These are phyloP conservation scores for Heliothis subflexa DNA, from an alignment of 1,140 invertebrate species.

Conservation along the genomic window DNA sequence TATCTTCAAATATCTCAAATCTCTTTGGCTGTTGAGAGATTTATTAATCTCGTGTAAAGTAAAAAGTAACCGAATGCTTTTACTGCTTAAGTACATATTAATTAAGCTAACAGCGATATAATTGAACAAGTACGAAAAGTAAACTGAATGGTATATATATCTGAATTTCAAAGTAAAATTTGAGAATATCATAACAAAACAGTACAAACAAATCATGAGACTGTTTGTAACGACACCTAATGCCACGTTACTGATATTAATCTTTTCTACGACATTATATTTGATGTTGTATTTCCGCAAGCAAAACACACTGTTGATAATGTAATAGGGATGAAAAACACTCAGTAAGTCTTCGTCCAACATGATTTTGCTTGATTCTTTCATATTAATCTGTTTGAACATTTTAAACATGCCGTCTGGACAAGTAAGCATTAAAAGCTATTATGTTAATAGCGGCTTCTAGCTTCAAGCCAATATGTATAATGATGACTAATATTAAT, in stretches of 20 bases:
- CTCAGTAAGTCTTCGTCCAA: not conserved
- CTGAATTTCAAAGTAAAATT: not conserved
- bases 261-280: not conserved
- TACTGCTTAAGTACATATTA: not conserved
- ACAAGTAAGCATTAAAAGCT: not conserved
- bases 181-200: not conserved
- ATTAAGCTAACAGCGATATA: not conserved
- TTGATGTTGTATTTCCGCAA: slow-evolving; percentile 13
- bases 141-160: not conserved
- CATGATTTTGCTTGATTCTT: not conserved
- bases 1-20: not conserved
- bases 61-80: not conserved
- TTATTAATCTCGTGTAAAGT: not conserved
- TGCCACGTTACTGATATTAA: not conserved
- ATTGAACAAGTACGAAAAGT: not conserved
- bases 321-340: slow-evolving; percentile 11
- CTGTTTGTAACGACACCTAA: not conserved
- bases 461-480: not conserved
- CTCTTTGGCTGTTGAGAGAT: not conserved
- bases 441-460: not conserved
- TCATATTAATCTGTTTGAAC: not conserved
- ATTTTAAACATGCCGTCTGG: not conserved
- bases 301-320: not conserved
- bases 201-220: not conserved
- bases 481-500: not conserved